phyloP scores from a whole-genome alignment of 2,888 invertebrate species.

The Drosophila subsilvestris region DNA sequence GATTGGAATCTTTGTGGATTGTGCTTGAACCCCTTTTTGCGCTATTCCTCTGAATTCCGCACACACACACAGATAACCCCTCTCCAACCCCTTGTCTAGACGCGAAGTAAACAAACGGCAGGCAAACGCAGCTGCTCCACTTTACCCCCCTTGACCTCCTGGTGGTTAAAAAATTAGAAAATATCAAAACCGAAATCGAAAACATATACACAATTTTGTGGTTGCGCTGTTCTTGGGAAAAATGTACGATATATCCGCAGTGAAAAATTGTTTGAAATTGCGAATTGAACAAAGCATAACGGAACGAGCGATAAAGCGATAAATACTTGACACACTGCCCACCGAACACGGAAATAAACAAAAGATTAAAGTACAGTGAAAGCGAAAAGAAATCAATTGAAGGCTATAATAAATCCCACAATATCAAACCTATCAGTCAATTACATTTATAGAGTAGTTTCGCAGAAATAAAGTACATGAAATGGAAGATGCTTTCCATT shows the following conservation, averaged over 20 bases:
- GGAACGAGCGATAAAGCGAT: constrained; percentile 55
- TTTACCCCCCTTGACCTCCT: constrained; percentile 34
- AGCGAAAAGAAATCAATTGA: neutral
- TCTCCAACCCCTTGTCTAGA: constrained; percentile 48
- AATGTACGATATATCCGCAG: constrained; percentile 46
- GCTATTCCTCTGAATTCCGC: constrained; percentile 25
- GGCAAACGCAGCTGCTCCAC: constrained; percentile 49
- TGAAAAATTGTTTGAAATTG: constrained; percentile 74
- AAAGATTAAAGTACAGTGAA: constrained; percentile 21
- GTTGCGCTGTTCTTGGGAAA: constrained; percentile 45
- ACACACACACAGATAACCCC: constrained; percentile 20
- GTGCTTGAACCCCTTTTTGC: constrained; percentile 6
- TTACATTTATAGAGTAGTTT: neutral
- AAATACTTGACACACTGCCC: constrained; percentile 62
- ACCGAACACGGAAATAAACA: constrained; percentile 54
- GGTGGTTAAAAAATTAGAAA: constrained; percentile 10
- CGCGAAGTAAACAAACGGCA: constrained; percentile 62
- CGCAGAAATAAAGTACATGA: neutral
- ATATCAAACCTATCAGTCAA: neutral
- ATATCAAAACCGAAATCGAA: constrained; percentile 28
- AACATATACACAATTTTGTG: constrained; percentile 40
- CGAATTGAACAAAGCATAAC: constrained; percentile 68
- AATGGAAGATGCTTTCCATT: neutral
- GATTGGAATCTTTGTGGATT: neutral
- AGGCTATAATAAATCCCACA: neutral